These are phyloP conservation scores for Theristicus caerulescens DNA, from an alignment of 2,113 vertebrate species.

Conservation along the genomic window DNA sequence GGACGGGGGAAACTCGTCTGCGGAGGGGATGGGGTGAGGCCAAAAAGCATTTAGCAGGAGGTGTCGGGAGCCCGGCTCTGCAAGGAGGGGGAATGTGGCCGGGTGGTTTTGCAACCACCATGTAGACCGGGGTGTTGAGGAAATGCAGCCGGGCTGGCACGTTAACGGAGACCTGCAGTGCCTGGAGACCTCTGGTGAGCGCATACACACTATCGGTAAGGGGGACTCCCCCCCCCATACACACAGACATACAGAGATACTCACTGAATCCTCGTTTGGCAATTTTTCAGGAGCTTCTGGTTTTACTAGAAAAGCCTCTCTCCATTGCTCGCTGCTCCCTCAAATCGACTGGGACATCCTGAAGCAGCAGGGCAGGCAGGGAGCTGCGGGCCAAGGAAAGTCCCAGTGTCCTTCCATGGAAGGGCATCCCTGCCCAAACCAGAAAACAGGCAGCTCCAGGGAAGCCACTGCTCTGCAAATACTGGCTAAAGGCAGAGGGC, in stretches of 20 bases:
- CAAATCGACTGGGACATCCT: fast-evolving
- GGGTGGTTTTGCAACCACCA: not conserved
- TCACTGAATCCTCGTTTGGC: not conserved
- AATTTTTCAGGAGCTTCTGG: not conserved
- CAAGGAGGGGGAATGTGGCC: not conserved
- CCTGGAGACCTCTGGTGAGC: not conserved
- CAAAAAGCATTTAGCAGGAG: too few species aligned
- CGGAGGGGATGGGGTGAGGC: fast-evolving
- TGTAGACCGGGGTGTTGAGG: not conserved
- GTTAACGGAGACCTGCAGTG: not conserved
- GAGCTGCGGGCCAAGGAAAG: not conserved
- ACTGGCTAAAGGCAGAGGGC: not conserved
- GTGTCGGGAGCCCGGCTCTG: not conserved
- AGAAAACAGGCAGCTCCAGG: not conserved
- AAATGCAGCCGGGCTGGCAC: not conserved
- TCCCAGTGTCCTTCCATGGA: not conserved
- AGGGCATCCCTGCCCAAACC: not conserved
- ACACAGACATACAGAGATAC: not conserved
- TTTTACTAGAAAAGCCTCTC: not conserved
- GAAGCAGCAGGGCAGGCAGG: not conserved
- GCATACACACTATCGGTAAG: fast-evolving
- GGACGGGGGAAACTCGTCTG: fast-evolving
- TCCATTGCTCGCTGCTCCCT: not conserved
- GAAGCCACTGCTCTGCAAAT: not conserved
- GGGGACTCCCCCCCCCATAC: not conserved